Evolutionary conservation across 2,113 vertebrate species (phyloP).

Genomic region (Gymnogyps californianus): DNA sequence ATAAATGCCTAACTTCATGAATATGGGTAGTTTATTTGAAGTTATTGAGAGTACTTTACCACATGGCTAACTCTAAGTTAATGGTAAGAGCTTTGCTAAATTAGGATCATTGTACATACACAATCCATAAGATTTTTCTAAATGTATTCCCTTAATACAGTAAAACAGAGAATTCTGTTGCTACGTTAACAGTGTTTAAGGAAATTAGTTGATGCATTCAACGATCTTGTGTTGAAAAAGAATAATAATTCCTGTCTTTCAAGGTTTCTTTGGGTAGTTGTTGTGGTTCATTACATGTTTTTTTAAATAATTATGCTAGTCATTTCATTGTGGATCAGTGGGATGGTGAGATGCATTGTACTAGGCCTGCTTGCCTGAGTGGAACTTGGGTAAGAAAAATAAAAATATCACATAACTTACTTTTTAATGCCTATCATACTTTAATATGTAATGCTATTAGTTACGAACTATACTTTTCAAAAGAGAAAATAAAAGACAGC

Average conservation of each 20-base stretch:
- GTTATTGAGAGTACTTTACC: not conserved
- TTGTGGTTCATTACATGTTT: rapidly evolving
- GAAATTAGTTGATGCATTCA: not conserved
- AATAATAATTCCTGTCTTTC: not conserved
- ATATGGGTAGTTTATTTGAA: not conserved
- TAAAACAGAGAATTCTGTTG: not conserved
- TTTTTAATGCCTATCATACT: not conserved
- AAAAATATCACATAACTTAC: not conserved
- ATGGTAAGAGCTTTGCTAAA: not conserved
- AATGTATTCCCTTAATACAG: not conserved
- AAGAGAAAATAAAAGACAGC: not conserved
- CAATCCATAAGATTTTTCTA: not conserved
- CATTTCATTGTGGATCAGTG: not conserved
- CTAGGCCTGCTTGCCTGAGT: not conserved
- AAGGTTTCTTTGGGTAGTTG: not conserved
- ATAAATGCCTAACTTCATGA: not conserved
- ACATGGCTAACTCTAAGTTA: not conserved
- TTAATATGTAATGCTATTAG: not conserved
- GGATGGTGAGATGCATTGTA: not conserved
- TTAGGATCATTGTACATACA: not conserved
- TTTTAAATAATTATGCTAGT: not conserved
- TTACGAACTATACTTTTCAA: not conserved
- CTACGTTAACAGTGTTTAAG: not conserved
- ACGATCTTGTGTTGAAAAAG: not conserved
- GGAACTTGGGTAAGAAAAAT: not conserved